Percentiles rank a stretch among this genome's conserved stretches.
Evolutionary conservation across 2,797 vertebrate genomes (phyloP).

Genomic region (Catamblyrhynchus diadema): DNA sequence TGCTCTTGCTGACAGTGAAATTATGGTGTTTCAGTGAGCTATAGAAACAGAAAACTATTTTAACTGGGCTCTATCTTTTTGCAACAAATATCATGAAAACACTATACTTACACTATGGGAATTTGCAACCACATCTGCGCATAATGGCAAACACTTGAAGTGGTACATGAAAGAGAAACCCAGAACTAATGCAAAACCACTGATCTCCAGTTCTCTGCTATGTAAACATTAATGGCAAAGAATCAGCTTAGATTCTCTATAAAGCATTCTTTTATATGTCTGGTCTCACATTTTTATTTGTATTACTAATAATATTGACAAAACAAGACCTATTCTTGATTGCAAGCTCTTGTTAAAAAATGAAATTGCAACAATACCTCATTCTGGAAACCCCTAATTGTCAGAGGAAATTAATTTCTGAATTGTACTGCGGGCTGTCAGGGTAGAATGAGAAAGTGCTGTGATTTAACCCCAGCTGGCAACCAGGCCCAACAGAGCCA

Average conservation of each 20-base stretch:
- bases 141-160: not conserved
- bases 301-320: not conserved
- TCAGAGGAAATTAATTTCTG: not conserved
- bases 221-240: not conserved
- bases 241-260: not conserved
- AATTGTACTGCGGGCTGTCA: not conserved
- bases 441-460: not conserved
- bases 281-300: not conserved
- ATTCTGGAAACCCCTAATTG: not conserved
- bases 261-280: not conserved
- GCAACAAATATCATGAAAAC: not conserved
- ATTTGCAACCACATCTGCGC: not conserved
- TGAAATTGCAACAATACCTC: not conserved
- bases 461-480: not conserved
- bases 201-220: not conserved
- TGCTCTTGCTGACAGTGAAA: not conserved
- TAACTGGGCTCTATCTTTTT: not conserved
- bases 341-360: not conserved
- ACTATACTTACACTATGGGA: not conserved
- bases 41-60: not conserved
- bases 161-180: not conserved
- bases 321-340: not conserved
- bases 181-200: not conserved
- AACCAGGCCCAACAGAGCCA: not conserved
- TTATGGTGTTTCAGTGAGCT: not conserved